phyloP scores from a whole-genome alignment of 2,797 vertebrate genomes.

The Schizothorax lantsangensis region DNA sequence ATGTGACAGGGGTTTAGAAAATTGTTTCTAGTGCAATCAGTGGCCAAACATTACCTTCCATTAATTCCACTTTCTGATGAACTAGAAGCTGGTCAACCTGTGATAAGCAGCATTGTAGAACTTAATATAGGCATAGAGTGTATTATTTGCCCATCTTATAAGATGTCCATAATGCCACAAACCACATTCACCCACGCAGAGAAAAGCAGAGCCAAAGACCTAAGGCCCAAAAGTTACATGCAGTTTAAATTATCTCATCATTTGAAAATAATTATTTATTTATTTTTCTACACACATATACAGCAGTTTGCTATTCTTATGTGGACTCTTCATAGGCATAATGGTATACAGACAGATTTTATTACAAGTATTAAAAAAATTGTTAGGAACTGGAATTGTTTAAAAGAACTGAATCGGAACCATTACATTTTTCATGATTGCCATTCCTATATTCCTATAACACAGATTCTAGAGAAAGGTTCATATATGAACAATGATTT shows the following conservation, averaged over 20 bases:
- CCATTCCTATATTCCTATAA: no score
- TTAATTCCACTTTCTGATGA: slow-evolving; percentile 75
- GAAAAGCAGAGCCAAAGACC: not conserved
- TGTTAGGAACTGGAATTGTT: no score
- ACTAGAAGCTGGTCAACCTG: slow-evolving; percentile 82
- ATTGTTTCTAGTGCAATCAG: not conserved
- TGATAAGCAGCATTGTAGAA: not conserved
- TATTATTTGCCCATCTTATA: not conserved
- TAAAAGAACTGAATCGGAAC: no score
- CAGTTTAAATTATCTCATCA: no score
- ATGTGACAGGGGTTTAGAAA: not conserved
- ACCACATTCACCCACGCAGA: not conserved
- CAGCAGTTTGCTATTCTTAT: no score
- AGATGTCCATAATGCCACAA: not conserved
- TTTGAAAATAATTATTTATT: no score
- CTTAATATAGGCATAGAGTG: not conserved
- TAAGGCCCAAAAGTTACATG: not conserved
- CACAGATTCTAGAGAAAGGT: not conserved
- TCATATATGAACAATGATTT: not conserved
- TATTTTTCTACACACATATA: no score
- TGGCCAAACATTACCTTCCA: slow-evolving; percentile 46
- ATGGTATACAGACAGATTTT: no score
- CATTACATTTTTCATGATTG: no score
- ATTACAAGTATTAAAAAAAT: no score
- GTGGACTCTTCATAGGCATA: no score